These are phyloP conservation scores for Nyctibius grandis DNA, from an alignment of 2,797 vertebrate genomes.

Conservation along the genomic window DNA sequence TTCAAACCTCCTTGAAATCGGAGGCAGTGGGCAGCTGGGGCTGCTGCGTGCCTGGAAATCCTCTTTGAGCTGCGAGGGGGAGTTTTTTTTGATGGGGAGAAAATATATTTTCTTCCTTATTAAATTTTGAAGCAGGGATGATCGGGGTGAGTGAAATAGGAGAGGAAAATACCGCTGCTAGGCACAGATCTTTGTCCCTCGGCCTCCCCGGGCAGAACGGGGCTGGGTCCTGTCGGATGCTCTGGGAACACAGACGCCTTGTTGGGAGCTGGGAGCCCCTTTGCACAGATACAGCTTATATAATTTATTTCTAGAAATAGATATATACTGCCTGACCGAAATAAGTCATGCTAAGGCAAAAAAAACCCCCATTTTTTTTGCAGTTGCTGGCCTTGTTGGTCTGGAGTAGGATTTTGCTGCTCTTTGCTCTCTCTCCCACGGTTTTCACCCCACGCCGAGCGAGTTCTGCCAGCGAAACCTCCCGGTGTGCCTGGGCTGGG, in stretches of 20 bases:
- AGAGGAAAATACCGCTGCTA: neutral
- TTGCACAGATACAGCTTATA: rapidly evolving
- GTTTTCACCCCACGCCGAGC: neutral
- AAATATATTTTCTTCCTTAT: neutral
- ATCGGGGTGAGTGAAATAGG: neutral
- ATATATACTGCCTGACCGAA: rapidly evolving
- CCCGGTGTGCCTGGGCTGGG: neutral
- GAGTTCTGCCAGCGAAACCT: neutral
- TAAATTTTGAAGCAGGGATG: rapidly evolving
- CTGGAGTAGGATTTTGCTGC: neutral
- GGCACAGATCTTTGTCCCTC: neutral
- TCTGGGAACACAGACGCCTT: neutral
- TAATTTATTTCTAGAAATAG: rapidly evolving
- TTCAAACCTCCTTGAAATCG: neutral
- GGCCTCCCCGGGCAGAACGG: rapidly evolving
- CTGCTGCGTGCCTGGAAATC: no score
- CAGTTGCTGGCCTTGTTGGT: neutral
- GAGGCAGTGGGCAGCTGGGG: neutral
- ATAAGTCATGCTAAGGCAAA: rapidly evolving
- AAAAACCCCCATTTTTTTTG: rapidly evolving
- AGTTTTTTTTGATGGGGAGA: no score
- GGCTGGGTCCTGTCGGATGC: rapidly evolving
- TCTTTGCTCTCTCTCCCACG: neutral
- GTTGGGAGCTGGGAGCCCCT: neutral
- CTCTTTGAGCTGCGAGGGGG: neutral